A percentile compares a stretch with the other conserved stretches of the same genome.
These are phyloP conservation scores for Malacosoma neustria DNA, from an alignment of 2,888 invertebrate species.

Conservation along the genomic window DNA sequence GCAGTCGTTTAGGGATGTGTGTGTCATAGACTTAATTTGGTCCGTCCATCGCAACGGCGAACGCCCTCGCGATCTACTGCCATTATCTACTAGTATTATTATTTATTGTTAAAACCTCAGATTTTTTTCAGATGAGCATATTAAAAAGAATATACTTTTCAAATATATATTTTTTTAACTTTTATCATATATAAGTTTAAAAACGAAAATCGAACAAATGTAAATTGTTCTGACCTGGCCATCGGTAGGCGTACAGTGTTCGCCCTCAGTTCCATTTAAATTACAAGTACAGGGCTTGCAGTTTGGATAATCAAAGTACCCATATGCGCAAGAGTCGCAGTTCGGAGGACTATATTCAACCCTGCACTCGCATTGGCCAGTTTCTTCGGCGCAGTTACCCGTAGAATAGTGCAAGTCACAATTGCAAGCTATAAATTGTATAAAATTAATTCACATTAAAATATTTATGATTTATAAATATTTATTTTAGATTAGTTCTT, in stretches of 20 bases:
- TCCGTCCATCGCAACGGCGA: no score
- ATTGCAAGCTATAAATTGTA: slow-evolving; percentile 87
- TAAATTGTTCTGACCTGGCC: slow-evolving; percentile 61
- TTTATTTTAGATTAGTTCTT: no score
- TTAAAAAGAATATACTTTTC: no score
- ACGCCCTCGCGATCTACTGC: no score
- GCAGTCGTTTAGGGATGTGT: no score
- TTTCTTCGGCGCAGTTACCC: slow-evolving; percentile 94
- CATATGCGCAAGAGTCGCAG: slow-evolving; percentile 90
- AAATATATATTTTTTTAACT: no score
- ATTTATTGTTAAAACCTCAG: no score
- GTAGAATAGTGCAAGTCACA: slow-evolving; percentile 91
- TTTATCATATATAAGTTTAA: neutral
- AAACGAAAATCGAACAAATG: neutral
- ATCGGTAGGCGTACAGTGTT: slow-evolving; percentile 88
- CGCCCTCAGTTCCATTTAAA: slow-evolving; percentile 90
- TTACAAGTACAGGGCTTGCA: slow-evolving; percentile 96
- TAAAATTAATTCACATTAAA: no score
- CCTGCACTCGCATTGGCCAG: slow-evolving; percentile 92
- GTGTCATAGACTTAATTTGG: no score
- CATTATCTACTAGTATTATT: no score
- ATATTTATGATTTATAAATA: no score
- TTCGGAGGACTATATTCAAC: slow-evolving; percentile 85
- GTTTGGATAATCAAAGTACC: slow-evolving; percentile 93
- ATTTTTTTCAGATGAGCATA: no score